Evolutionary conservation across 2,888 invertebrate genomes (phyloP), one percentile per base, ranked within the genome.

Genomic region (Leptopterna dolabrata): DNA sequence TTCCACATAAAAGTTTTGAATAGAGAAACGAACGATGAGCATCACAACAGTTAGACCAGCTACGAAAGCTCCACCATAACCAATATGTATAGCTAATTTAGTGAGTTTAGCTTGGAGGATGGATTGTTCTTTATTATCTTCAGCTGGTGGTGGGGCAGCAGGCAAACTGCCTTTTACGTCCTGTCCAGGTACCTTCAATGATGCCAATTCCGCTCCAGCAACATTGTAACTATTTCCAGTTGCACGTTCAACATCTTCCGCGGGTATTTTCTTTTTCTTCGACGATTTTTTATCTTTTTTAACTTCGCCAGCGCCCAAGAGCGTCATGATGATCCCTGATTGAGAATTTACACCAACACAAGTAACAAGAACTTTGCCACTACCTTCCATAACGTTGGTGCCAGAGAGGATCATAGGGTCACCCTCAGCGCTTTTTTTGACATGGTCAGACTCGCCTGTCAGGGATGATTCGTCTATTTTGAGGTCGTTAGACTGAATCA

Each of bases 321-420:
- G 92, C 14, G 94, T 93, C 91, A 94, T 94, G 89, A 95, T 95
- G 90, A 94, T 94, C 85, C 95, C 95, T 51, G 94, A 94, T 91
- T 95, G 94, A n/a, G 94, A 94, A 91, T 95, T 94, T 89, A 94
- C 92, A 19, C 95, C 95, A 9, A 95, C 95, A 13, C 94, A 95
- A 9, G 94, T 93, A 73, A 95, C 94, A 88, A 95, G 90, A 93
- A 94, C 94, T 91, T 93, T 94, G 1, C 94, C 95, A 90, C 94
- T 94, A 45, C 95, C 95, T 91, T 95, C 95, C 94, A 95, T 95
- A 14, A 95, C 94, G 90, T 95, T 94, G 24, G 95, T 95, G 87
- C 94, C 94, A 92, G 91, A 91, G 3, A 91, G 87, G 9, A 91
- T 91, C 92, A 95, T 93, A 0, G 94, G 94, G 91, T 95, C 94